These are phyloP conservation scores for Meriones unguiculatus DNA, from an alignment of 2,113 vertebrate species.

Conservation along the genomic window DNA sequence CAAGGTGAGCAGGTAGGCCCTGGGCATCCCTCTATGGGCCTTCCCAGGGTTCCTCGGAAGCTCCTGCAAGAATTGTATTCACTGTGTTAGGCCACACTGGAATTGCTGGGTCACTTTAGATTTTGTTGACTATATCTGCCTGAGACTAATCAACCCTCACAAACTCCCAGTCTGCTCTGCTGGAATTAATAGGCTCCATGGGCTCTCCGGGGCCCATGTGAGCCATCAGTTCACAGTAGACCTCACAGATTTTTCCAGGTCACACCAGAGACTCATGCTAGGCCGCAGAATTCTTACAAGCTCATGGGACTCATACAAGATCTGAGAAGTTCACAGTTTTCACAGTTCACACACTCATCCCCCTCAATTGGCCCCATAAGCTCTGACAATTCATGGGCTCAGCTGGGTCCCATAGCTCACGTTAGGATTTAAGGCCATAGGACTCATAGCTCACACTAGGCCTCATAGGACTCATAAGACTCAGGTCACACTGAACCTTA, in stretches of 20 bases:
- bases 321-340: not conserved
- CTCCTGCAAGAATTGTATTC: rapidly evolving
- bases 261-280: not conserved
- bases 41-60: rapidly evolving
- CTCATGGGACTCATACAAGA: too few species aligned
- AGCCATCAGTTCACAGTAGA: not conserved
- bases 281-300: not conserved
- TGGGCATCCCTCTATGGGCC: rapidly evolving
- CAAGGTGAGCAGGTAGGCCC: constrained; percentile 85
- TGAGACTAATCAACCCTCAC: not conserved
- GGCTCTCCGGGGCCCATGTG: not conserved
- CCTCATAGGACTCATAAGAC: not conserved
- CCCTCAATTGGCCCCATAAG: not conserved
- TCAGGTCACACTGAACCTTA: not conserved
- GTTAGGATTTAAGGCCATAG: not conserved
- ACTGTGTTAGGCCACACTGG: not conserved
- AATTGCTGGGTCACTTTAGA: not conserved
- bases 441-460: not conserved
- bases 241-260: not conserved
- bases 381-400: not conserved
- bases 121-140: rapidly evolving
- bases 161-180: not conserved
- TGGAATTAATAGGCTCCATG: too few species aligned
- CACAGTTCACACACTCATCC: not conserved
- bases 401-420: not conserved